Evolutionary conservation across 2,113 vertebrate species (phyloP).

Genomic region (Bungarus multicinctus): DNA sequence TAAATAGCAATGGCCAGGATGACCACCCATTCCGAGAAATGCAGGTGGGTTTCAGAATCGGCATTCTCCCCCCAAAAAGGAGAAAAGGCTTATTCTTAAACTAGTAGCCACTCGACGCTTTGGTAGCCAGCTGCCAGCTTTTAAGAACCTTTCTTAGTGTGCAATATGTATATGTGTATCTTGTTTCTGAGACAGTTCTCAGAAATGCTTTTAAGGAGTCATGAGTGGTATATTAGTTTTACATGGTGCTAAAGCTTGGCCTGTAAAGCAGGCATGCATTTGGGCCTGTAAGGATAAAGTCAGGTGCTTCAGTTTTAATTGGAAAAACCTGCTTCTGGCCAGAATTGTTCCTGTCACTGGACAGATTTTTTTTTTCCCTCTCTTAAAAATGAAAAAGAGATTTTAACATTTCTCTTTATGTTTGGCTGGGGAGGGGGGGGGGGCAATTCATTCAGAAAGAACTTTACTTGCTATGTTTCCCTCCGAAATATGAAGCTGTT

Average conservation of each 20-base stretch:
- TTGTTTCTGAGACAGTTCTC: slow-evolving; percentile 34
- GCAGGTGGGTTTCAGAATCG: slow-evolving; percentile 46
- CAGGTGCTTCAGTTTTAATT: slow-evolving; percentile 36
- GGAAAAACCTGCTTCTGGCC: slow-evolving; percentile 22
- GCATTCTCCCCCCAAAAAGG: slow-evolving; percentile 11
- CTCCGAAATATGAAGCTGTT: slow-evolving; percentile 22
- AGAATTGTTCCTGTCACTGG: slow-evolving; percentile 18
- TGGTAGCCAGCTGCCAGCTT: slow-evolving; percentile 52
- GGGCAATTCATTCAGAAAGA: slow-evolving; percentile 31
- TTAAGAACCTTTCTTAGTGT: slow-evolving; percentile 53
- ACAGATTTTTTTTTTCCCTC: not conserved
- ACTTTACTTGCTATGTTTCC: not conserved
- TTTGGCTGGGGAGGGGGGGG: slow-evolving; percentile 10
- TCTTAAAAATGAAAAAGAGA: not conserved
- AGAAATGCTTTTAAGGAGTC: slow-evolving; percentile 38
- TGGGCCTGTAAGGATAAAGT: slow-evolving; percentile 47
- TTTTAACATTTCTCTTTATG: not conserved
- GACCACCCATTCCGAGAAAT: slow-evolving; percentile 45
- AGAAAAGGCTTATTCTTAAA: slow-evolving; percentile 30
- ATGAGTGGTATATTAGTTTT: slow-evolving; percentile 31
- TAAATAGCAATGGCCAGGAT: slow-evolving; percentile 61
- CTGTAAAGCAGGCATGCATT: slow-evolving; percentile 40
- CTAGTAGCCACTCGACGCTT: slow-evolving; percentile 41
- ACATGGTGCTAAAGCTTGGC: slow-evolving; percentile 20
- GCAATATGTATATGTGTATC: slow-evolving; percentile 55